Conservation (phyloP, 2,113 vertebrate species). For the Cryptotis parvus region DNA sequence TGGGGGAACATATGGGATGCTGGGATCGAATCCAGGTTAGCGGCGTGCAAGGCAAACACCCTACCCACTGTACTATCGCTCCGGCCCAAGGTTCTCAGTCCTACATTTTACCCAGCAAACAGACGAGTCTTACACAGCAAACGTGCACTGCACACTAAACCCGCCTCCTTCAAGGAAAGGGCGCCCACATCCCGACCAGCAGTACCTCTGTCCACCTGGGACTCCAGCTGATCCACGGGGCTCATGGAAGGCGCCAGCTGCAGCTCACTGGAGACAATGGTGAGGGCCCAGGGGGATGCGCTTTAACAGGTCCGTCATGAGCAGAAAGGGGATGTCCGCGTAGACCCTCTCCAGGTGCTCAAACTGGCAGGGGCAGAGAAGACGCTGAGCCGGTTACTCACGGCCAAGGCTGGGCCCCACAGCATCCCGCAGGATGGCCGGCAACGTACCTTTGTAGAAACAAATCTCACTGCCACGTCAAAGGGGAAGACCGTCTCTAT, state of each 20-base stretch:
- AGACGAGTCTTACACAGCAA: too few species aligned
- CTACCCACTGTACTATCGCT: too few species aligned
- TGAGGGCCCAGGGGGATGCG: constrained; percentile 95
- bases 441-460: constrained; percentile 94
- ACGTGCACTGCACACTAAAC: background rate
- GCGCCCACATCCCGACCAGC: too few species aligned
- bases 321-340: constrained; percentile 94
- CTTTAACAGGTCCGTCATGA: constrained; percentile 96
- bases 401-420: background rate
- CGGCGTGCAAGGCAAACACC: too few species aligned
- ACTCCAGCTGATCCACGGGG: constrained; percentile 91
- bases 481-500: constrained; percentile 98
- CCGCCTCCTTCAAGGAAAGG: background rate
- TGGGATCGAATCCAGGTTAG: too few species aligned
- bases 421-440: background rate
- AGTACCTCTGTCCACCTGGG: constrained; percentile 92
- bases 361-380: constrained; percentile 87
- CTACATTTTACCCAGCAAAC: too few species aligned
- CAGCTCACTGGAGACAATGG: constrained; percentile 91
- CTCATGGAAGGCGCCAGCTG: constrained; percentile 91
- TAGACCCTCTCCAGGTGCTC: constrained; percentile 94
- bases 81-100: too few species aligned
- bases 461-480: constrained; percentile 95
- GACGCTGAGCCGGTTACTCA: constrained; percentile 19
- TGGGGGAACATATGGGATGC: too few species aligned